Base-by-base conservation (phyloP, 2,113 vertebrate species). In the Hemibates koningsi region DNA sequence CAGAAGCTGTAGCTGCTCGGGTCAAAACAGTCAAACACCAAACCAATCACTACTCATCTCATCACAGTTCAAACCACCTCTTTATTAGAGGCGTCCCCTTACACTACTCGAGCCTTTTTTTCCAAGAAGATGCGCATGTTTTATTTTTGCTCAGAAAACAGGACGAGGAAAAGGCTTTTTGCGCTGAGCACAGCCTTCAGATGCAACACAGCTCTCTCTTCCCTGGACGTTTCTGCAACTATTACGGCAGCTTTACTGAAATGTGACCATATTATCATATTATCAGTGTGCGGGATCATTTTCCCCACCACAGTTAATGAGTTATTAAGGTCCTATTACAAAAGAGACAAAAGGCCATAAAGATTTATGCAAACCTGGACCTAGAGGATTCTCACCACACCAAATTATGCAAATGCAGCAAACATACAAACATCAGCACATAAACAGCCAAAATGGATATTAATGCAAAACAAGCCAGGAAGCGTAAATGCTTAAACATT, bases 151-250 rank as follows among this genome's bases (percentile, higher is more conserved):
- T 71, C 43, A 38, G 59, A 79, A 52, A 48, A 57, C 81, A 84
- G 11, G 90, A 86, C 66, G 7, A n/a, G 85, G 86, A 89, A 90
- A 71, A 76, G 21, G 85, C 24, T 88, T 92, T 38, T 91, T 81
- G 38, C 59, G 13, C 76, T 14, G 32, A 53, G 6, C 43, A 80
- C 63, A 89, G 82, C 80, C 81, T 91, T 82, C 9, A 54, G 48
- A 43, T 45, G 80, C 50, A 63, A 88, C 43, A 9, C 82, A 81
- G 59, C 43, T 13, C 9, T 32, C 24, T 11, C 57, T 59, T 91
- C 85, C 86, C 36, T 80, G 82, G 78, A 91, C 76, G 29, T 36
- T 16, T 19, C 61, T n/a, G 16, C 50, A 14, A 13, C 29, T 71
- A 32, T 29, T 38, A 41, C 5, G 4, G 12, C 43, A 9, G 17